Base-by-base conservation (phyloP, 2,113 vertebrate genomes). In the Ellobius talpinus region DNA sequence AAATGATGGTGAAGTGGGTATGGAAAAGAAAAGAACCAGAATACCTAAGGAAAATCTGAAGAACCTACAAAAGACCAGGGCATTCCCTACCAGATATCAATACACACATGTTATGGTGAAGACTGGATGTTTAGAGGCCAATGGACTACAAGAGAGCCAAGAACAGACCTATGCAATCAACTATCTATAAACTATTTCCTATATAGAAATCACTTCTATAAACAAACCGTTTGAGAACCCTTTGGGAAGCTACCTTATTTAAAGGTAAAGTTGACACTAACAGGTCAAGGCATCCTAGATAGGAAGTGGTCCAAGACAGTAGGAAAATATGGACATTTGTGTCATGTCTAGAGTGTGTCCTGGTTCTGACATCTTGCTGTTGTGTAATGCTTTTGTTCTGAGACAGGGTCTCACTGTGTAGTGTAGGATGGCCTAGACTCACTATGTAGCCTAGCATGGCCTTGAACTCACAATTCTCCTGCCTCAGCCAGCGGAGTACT, bases 231-330 rank as follows among this genome's bases (percentile, higher is more conserved):
- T 78, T 33, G 61, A 70, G 77, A 42, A 70, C 36, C 26, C 65
- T 88, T 85, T 74, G 81, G 78, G 29, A 94, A 89, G 12, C 24
- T 68, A 70, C 4, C 14, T 94, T 79, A 66, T n/a, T 63, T 95
- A 55, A 82, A 95, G 87, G 74, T 47, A 78, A 77, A 91, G 23
- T 12, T 86, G 58, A 72, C 45, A 93, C 58, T 55, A 76, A 31
- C 58, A 81, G 72, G 85, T 72, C 86, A 88, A 63, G 36, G 33
- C 42, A 50, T 52, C 68, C 31, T 76, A 65, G 78, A 29, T 0
- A 58, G 8, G 63, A 65, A 84, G 26, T 12, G 23, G 23, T 8
- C 23, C 2, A 39, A 76, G 68, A n/a, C 1, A 52, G 63, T 19
- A 17, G 87, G 26, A 65, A 76, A 55, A 36, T 8, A 26, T 5